Evolutionary conservation across 2,113 vertebrate genomes (phyloP).

Genomic region (Halichoerus grypus): DNA sequence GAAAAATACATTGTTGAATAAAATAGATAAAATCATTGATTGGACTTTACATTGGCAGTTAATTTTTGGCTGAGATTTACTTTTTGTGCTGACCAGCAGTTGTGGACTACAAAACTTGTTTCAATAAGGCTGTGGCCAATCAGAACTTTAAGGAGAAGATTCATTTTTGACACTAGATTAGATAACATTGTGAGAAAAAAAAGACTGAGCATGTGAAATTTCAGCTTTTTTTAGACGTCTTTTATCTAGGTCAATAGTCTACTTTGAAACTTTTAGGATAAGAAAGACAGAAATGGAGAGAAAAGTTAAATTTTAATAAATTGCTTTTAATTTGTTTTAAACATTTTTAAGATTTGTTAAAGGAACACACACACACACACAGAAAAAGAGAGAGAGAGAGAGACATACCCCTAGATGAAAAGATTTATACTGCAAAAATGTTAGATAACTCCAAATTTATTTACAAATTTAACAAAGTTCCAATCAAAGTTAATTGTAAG

Average conservation of each 20-base stretch:
- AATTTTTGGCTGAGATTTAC: background rate
- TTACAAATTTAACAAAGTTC: background rate
- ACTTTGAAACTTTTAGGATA: background rate
- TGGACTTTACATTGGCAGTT: background rate
- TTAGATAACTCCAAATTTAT: background rate
- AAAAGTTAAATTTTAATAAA: background rate
- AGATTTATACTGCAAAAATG: background rate
- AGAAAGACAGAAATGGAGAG: background rate
- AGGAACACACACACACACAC: background rate
- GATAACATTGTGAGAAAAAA: background rate
- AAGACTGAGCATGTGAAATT: background rate
- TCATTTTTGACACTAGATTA: background rate
- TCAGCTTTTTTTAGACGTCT: background rate
- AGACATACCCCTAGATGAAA: background rate
- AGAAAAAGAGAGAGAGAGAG: background rate
- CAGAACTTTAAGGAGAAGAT: background rate
- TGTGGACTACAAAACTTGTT: background rate
- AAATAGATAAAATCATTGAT: background rate
- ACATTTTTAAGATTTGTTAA: background rate
- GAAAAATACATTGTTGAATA: background rate
- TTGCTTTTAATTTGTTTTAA: background rate
- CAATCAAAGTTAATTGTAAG: background rate
- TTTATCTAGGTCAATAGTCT: background rate
- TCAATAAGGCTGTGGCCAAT: background rate
- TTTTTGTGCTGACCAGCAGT: background rate